A percentile compares a stretch with the other conserved stretches of the same genome.
phyloP scores from a whole-genome alignment of 2,113 vertebrate species.

The Sebastes schlegelii region DNA sequence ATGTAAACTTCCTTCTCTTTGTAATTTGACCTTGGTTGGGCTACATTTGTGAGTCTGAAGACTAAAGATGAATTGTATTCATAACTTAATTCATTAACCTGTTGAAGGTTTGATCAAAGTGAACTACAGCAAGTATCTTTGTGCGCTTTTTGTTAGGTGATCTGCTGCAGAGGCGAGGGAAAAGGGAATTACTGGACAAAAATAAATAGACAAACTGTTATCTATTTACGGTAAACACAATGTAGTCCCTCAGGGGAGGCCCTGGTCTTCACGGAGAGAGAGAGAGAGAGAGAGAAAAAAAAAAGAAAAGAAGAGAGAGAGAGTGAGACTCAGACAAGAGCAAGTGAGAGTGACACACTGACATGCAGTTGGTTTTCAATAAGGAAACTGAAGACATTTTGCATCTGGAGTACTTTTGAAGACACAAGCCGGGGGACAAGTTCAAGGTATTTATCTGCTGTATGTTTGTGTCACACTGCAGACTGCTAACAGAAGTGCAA shows the following conservation, averaged over 20 bases:
- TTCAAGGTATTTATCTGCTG: conserved; percentile 74
- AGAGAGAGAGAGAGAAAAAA: conserved; percentile 10
- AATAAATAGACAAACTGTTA: conserved; percentile 50
- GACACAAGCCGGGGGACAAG: conserved; percentile 32
- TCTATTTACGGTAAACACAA: conserved; percentile 64
- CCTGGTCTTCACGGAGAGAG: conserved; percentile 23
- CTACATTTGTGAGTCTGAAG: neutral
- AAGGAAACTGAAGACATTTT: conserved; percentile 67
- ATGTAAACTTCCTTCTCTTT: neutral
- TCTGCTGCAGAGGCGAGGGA: conserved; percentile 42
- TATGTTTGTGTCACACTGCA: neutral
- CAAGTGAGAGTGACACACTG: conserved; percentile 51
- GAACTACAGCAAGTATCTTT: neutral
- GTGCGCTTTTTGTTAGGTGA: conserved; percentile 1
- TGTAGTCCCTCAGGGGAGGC: conserved; percentile 56
- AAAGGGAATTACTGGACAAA: conserved; percentile 25
- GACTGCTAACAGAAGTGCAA: neutral
- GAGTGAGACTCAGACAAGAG: conserved; percentile 49
- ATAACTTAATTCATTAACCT: neutral
- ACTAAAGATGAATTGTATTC: neutral
- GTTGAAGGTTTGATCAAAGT: neutral
- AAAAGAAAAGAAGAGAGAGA: conserved; percentile 17
- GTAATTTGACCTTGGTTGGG: neutral
- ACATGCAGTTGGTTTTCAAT: conserved; percentile 38
- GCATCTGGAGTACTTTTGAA: conserved; percentile 52